phyloP scores from a whole-genome alignment of 2,797 vertebrate genomes.

The Vipera ursinii region DNA sequence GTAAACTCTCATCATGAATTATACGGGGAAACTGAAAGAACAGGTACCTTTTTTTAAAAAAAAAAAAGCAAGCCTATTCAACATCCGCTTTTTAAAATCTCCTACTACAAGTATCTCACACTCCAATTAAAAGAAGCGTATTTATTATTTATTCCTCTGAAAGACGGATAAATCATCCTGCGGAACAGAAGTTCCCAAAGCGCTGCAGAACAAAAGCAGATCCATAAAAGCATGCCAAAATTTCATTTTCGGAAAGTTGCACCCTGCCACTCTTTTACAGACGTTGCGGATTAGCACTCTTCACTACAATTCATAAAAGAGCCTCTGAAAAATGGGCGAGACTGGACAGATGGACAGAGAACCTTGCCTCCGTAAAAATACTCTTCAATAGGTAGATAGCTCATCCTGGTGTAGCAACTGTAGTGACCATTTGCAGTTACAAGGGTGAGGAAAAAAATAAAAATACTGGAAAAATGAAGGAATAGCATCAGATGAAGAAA shows the following conservation, averaged over 20 bases:
- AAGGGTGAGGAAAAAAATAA: too few relatives aligned
- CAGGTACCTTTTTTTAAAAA: background rate
- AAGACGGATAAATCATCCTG: background rate
- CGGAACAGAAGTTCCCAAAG: background rate
- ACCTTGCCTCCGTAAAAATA: too few relatives aligned
- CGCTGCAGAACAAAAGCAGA: background rate
- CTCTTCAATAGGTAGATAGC: too few relatives aligned
- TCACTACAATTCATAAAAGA: too few relatives aligned
- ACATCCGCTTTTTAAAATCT: background rate
- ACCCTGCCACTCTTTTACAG: background rate
- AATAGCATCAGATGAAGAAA: too few relatives aligned
- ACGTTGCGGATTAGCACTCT: background rate
- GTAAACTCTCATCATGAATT: conserved; percentile 34
- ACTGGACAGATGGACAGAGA: too few relatives aligned
- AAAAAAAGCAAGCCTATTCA: conserved; percentile 15
- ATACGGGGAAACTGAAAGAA: background rate
- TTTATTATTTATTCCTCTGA: background rate
- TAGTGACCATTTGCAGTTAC: too few relatives aligned
- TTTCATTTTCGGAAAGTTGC: background rate
- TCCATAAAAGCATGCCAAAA: background rate
- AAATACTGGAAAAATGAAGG: too few relatives aligned
- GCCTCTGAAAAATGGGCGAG: too few relatives aligned
- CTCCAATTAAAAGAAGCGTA: background rate
- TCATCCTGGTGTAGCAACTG: too few relatives aligned
- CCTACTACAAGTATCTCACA: background rate